phyloP scores from a whole-genome alignment of 1,140 invertebrate species.

The Onthophagus taurus region DNA sequence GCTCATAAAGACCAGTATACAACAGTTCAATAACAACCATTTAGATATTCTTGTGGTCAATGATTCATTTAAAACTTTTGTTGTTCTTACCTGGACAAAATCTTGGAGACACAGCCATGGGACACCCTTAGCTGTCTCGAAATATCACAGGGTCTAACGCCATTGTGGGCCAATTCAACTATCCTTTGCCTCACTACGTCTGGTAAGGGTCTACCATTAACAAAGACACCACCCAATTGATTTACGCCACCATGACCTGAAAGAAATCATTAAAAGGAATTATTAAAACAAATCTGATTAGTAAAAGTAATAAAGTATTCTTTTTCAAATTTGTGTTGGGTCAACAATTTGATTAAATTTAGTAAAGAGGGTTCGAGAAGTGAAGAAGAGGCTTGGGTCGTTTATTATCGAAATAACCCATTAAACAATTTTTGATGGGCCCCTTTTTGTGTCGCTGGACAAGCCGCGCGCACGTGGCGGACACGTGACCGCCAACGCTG shows the following conservation, averaged over 20 bases:
- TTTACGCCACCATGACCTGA: conserved; percentile 91
- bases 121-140: conserved; percentile 82
- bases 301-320: conserved; percentile 2
- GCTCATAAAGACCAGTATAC: too few species aligned
- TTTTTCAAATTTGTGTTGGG: too few species aligned
- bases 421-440: conserved; percentile 7
- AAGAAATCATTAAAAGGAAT: conserved; percentile 16
- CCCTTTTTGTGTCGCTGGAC: conserved; percentile 7
- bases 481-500: conserved; percentile 15
- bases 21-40: too few species aligned
- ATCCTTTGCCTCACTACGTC: conserved; percentile 91
- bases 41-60: too few species aligned
- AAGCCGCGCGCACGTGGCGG: conserved; percentile 14
- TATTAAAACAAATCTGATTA: background rate
- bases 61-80: too few species aligned
- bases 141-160: conserved; percentile 90
- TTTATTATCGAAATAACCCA: conserved; percentile 9
- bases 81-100: conserved; percentile 85
- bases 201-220: conserved; percentile 89
- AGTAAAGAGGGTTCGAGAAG: too few species aligned
- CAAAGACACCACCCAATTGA: conserved; percentile 92
- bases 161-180: conserved; percentile 91
- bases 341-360: too few species aligned
- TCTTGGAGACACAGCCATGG: conserved; percentile 90
- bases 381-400: too few species aligned